Base-by-base conservation (phyloP, 2,113 vertebrate species). In the Festucalex cinctus region DNA sequence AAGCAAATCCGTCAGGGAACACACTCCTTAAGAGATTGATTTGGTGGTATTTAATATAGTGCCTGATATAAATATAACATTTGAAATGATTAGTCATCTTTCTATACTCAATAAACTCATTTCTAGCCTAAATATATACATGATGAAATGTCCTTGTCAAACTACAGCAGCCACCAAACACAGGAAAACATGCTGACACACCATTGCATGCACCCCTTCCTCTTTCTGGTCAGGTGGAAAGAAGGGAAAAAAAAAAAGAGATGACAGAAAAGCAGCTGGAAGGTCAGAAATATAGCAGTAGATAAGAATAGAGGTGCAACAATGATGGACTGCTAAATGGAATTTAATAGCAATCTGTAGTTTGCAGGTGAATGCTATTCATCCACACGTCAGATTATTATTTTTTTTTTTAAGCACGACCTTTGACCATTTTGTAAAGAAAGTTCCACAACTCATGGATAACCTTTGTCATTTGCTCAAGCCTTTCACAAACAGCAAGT, bases 211-310 rank as follows among this genome's bases (percentile, higher is more conserved):
- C 60, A 65, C 20, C 49, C 49, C 69, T 83, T 83, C 84, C 78
- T 75, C 63, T 82, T 87, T 86, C 48, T 76, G 58, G 44, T 62
- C 22, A 70, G 12, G 41, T 75, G 67, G 74, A 75, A 79, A 78
- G 63, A 64, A 64, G 77, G 71, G n/a, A n/a, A 75, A 86, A 65
- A 65, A 68, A 79, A 39, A 60, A 48, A 61, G 35, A 49, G 68
- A 66, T 53, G 53, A 73, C 26, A 28, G 17, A 68, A 10, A 76
- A 12, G 58, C 68, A 71, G 71, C 69, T 69, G 68, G 5, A 6
- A 54, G 56, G 54, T 65, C 69, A 68, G 69, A 78, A 76, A 53
- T 53, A 57, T 20, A 70, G 41, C 1, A 54, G 44, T 5, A 58
- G 48, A 76, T 43, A 58, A 51, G 43, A 66, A 59, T 20, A 53